Evolutionary conservation across 53 echinoderm and acorn worm genomes (phyloP), one percentile per base, ranked within the genome.

Genomic region (Arbacia lixula): DNA sequence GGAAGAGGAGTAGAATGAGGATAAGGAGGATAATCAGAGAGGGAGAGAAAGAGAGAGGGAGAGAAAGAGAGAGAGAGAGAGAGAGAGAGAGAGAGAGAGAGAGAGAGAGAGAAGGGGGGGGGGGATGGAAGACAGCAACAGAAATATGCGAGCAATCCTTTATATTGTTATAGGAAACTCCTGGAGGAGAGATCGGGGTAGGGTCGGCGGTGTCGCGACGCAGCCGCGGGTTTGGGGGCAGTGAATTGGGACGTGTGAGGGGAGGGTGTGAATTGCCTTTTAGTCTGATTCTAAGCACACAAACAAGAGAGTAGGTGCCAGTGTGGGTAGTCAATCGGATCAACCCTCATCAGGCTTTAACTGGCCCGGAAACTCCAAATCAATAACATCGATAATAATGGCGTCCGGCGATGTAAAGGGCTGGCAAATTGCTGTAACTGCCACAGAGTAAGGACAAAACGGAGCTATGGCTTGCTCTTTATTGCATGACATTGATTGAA

Each of bases 211-310:
- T 74, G 49, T 71, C 46, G 29, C 50, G 42, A 4, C 42, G 31
- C 49, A 49, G 74, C 53, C 53, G 50, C 52, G 16, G 35, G 53
- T 32, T 29, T 49, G 50, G 50, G 16, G 35, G 53, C 20, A n/a
- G 5, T 57, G 58, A 77, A 77, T 77, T 37, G n/a, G 77, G 58
- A 77, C 36, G 82, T 81, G 82, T 81, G 12, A 63, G 35, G 30
- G 46, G 62, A 81, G 82, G 82, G 82, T 63, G 82, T 49, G 82
- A 81, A 81, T 63, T 81, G 82, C 82, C 82, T 81, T 63, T 81
- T 81, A 81, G 82, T 63, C 64, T 63, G 82, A 8, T 62, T n/a
- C 39, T 43, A 81, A 63, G 50, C 52, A 49, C 31, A 63, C 64
- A 63, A 81, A 81, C 82, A 81, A 63, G 64, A 60, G 62, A 31